These are phyloP conservation scores for Euzophera pinguis DNA, from an alignment of 2,888 invertebrate genomes.

Conservation along the genomic window DNA sequence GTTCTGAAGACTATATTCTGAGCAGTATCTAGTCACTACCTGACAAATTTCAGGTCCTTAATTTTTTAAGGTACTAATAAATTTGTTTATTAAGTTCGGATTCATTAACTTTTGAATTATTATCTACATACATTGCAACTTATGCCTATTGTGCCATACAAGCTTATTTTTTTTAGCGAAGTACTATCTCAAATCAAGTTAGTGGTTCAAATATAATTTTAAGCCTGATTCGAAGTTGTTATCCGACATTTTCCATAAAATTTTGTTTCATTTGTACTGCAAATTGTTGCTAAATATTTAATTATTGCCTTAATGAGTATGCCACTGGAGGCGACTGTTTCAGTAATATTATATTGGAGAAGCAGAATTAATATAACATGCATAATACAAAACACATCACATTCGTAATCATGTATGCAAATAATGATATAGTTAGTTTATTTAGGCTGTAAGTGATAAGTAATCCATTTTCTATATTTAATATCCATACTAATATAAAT, in stretches of 20 bases:
- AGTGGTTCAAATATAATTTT: neutral
- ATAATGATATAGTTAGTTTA: neutral
- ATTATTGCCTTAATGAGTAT: neutral
- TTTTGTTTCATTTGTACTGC: neutral
- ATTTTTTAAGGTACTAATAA: too few species aligned
- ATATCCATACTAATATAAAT: too few species aligned
- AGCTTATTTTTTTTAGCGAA: neutral
- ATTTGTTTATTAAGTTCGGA: too few species aligned
- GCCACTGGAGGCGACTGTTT: neutral
- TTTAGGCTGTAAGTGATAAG: too few species aligned
- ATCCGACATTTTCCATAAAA: neutral
- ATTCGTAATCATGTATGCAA: neutral
- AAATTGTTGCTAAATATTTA: neutral
- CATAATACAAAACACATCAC: slow-evolving; percentile 3
- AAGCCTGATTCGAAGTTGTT: neutral
- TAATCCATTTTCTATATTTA: too few species aligned
- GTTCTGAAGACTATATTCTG: too few species aligned
- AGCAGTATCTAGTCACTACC: too few species aligned
- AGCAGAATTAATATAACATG: neutral
- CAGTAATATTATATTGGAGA: neutral
- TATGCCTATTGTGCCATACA: neutral
- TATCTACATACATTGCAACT: neutral
- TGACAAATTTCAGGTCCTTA: too few species aligned
- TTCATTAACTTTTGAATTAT: too few species aligned
- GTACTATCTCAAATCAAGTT: neutral